Conservation (phyloP, 2,888 invertebrate genomes). For the Euclidia mi region DNA sequence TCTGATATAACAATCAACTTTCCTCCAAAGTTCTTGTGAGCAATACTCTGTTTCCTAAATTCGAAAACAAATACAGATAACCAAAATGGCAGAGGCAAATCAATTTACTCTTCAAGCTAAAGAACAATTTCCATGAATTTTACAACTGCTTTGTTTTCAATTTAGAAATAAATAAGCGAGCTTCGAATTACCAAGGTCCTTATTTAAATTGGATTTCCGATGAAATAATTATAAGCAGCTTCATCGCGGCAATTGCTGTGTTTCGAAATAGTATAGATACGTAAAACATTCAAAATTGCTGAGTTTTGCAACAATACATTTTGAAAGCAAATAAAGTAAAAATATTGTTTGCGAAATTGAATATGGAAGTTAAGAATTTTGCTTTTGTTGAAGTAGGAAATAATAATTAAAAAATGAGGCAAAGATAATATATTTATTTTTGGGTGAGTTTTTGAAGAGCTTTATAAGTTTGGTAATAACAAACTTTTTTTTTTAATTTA, state of each 20-base stretch:
- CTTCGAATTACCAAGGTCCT: slow-evolving; percentile 10
- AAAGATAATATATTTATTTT: no score
- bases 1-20: no score
- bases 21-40: no score
- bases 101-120: no score
- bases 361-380: background rate
- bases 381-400: background rate
- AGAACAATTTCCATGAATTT: background rate
- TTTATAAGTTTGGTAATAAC: no score
- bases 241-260: slow-evolving; percentile 6
- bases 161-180: slow-evolving; percentile 1
- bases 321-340: background rate
- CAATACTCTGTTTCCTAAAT: no score
- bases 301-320: slow-evolving; percentile 3
- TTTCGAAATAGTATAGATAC: slow-evolving; percentile 11
- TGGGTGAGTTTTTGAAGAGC: no score
- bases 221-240: slow-evolving; percentile 12
- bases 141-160: background rate
- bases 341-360: background rate
- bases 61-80: no score
- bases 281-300: slow-evolving; percentile 6
- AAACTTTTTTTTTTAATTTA: no score
- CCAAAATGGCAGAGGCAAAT: no score
- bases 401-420: no score
- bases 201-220: slow-evolving; percentile 8